phyloP scores from a whole-genome alignment of 37 sponge, comb jelly and placozoan genomes.

The Cliona cf. orientalis region DNA sequence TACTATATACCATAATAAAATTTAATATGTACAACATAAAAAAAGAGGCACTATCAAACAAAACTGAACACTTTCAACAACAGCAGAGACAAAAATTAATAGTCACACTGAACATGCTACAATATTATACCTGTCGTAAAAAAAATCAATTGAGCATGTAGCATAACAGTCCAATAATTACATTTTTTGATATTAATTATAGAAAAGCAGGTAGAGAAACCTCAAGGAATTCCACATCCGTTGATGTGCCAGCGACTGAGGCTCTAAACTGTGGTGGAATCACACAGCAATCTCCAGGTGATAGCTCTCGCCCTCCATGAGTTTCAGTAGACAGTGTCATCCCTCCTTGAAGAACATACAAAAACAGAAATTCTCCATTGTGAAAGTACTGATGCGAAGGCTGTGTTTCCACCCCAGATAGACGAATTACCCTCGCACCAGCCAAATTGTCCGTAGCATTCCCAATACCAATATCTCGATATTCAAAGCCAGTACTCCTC shows the following conservation, averaged over 20 bases:
- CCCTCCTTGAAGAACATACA: not conserved
- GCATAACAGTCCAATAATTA: no score
- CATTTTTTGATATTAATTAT: no score
- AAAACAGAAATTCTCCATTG: not conserved
- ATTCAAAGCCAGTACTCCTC: slow-evolving; percentile 1
- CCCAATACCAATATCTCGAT: slow-evolving; percentile 15
- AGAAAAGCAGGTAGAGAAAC: not conserved
- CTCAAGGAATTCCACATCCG: not conserved
- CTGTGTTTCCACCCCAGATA: not conserved
- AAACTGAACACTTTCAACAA: no score
- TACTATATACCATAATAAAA: no score
- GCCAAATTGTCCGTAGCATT: slow-evolving; percentile 17
- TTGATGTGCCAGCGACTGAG: not conserved
- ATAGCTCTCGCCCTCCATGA: not conserved
- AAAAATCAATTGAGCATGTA: no score
- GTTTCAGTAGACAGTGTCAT: not conserved
- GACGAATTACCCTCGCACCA: slow-evolving; percentile 4
- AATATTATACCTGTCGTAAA: no score
- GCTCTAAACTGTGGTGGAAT: not conserved
- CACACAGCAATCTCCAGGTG: not conserved
- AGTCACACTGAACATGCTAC: no score
- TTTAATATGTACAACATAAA: no score
- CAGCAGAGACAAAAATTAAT: no score
- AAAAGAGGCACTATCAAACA: no score
- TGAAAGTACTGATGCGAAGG: not conserved